Evolutionary conservation across 2,113 vertebrate species (phyloP).

Genomic region (Vicugna pacos): DNA sequence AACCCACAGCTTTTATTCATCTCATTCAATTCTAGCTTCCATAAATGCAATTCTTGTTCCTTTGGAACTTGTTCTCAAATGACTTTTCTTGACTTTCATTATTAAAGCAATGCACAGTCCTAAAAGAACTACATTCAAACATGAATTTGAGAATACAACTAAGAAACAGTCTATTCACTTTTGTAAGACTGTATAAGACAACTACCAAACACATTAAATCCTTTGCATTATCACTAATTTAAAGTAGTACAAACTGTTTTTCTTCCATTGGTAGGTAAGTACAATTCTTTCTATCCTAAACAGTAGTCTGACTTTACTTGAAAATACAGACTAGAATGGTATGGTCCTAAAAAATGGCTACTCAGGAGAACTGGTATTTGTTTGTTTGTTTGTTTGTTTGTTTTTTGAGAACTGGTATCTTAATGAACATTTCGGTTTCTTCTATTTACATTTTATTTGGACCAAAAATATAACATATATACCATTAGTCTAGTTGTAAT

Average conservation of each 20-base stretch:
- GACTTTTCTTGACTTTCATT: conserved; percentile 22
- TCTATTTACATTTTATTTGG: neutral
- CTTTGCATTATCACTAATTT: conserved; percentile 11
- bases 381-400: too few relatives aligned
- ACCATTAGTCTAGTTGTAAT: conserved; percentile 28
- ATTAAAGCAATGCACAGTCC: conserved; percentile 30
- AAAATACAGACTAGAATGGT: conserved; percentile 42
- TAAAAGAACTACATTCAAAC: conserved; percentile 54
- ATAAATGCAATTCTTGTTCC: neutral
- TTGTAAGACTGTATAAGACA: conserved; percentile 7
- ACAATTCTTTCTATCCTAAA: conserved; percentile 23
- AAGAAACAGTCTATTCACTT: conserved; percentile 51
- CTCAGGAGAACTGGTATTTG: neutral
- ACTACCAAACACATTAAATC: neutral
- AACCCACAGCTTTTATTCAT: neutral
- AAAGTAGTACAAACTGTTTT: conserved; percentile 51
- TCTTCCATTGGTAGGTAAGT: neutral
- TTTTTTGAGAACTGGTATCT: neutral
- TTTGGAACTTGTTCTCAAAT: conserved; percentile 36
- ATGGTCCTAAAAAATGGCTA: neutral
- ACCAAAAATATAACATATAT: conserved; percentile 48
- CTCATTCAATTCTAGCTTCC: conserved; percentile 36
- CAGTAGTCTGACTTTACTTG: conserved; percentile 6
- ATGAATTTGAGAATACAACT: conserved; percentile 16
- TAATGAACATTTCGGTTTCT: conserved; percentile 38